Evolutionary conservation across 2,113 vertebrate genomes (phyloP), one percentile per base, ranked within the genome.

Genomic region (Seriola quinqueradiata): DNA sequence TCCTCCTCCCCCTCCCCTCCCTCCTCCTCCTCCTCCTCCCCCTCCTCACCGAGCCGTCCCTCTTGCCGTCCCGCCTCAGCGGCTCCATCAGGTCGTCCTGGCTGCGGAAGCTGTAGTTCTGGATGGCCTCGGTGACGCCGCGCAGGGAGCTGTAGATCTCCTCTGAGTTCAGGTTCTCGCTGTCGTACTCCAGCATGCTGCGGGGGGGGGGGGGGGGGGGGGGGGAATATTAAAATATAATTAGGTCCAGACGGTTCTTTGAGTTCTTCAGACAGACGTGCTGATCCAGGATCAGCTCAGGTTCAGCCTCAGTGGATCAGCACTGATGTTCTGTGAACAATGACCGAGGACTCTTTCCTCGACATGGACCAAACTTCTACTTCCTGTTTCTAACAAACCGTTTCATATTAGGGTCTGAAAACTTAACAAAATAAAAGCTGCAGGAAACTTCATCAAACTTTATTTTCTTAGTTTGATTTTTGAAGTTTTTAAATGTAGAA

Each of bases 71-170:
- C 65, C 96, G 96, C 88, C 95, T 95, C 52, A 96, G 89, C 44
- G 96, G 97, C 81, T 99, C 97, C 42, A 96, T 95, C 94, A 96
- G 96, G 83, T 98, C 97, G 66, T 99, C 97, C 83, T 98, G 97
- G 91, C 97, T 99, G 69, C 96, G 96, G 90, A 96, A 97, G 92
- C 97, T 97, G 92, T 97, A 98, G 91, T 96, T 99, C 94, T 98
- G 97, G 90, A 99, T 98, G 92, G 97, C 97, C 94, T 99, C 97
- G 17, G 97, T 97, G 75, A 99, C 97, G 44, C 97, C 97, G 79
- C 96, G 95, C 66, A 99, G 96, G 52, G 97, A 99, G 91, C 97
- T 98, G 92, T 97, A 98, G 92, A 97, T 97, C 86, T 99, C 97
- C 91, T 99, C 97, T 8, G 97, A 96, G 92, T 98, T 98, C 95